phyloP scores from a whole-genome alignment of 2,797 vertebrate species.

The Poeciliopsis infans region DNA sequence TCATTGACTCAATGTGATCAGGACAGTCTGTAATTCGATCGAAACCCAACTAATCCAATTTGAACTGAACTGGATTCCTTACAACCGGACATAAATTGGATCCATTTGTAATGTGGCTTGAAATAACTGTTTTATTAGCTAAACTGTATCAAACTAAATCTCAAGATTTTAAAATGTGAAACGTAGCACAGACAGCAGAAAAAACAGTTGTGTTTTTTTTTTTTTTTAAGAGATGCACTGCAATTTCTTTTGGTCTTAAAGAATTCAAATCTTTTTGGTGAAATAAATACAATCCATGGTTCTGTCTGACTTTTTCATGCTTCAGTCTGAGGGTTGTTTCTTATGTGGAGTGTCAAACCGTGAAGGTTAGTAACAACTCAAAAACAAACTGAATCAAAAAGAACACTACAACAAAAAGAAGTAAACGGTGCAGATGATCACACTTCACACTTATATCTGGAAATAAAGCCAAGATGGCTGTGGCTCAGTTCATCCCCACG shows the following conservation, averaged over 20 bases:
- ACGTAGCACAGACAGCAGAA: background rate
- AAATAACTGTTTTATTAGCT: background rate
- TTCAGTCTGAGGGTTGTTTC: background rate
- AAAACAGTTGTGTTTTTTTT: too few relatives aligned
- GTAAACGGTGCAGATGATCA: constrained; percentile 19
- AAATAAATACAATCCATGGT: background rate
- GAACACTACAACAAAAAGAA: constrained; percentile 34
- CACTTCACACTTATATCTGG: background rate
- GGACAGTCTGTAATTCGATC: background rate
- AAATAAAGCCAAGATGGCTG: background rate
- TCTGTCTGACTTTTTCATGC: background rate
- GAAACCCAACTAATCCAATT: background rate
- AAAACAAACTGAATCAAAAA: constrained; percentile 27
- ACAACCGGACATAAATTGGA: background rate
- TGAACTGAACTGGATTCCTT: background rate
- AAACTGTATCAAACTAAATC: background rate
- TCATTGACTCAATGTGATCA: background rate
- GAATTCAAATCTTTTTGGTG: background rate
- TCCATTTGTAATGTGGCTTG: background rate
- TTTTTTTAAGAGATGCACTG: background rate
- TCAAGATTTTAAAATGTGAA: background rate
- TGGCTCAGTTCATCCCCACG: background rate
- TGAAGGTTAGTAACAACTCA: constrained; percentile 72
- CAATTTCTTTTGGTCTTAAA: background rate
- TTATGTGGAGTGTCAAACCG: constrained; percentile 65